Evolutionary conservation across 2,888 invertebrate genomes (phyloP).

Genomic region (Drosophila helvetica): DNA sequence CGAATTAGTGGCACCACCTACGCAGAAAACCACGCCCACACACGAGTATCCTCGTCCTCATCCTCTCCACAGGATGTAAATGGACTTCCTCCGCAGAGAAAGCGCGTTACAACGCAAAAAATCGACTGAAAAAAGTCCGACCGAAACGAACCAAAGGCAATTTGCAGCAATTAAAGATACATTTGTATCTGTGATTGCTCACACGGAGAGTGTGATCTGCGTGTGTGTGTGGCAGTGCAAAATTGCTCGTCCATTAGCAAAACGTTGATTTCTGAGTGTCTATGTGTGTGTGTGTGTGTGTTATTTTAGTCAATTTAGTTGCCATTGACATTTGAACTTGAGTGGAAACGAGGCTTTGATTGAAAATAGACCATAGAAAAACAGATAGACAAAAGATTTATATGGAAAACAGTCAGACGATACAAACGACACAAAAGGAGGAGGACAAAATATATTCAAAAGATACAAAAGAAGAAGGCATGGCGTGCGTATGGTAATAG

Average conservation of each 20-base stretch:
- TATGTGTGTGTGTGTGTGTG: neutral
- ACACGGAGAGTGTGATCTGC: conserved; percentile 9
- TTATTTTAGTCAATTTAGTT: conserved; percentile 63
- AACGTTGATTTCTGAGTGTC: conserved; percentile 31
- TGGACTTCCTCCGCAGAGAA: conserved; percentile 34
- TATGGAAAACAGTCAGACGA: neutral
- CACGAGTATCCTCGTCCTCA: conserved; percentile 9
- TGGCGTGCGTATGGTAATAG: neutral
- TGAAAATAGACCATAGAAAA: conserved; percentile 24
- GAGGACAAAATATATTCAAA: too few species aligned
- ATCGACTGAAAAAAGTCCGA: neutral
- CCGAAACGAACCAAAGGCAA: conserved; percentile 53
- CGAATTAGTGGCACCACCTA: conserved; percentile 44
- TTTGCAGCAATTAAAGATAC: conserved; percentile 71
- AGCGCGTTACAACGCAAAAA: conserved; percentile 9
- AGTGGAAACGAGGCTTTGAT: conserved; percentile 34
- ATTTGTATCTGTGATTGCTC: conserved; percentile 29
- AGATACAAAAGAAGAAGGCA: too few species aligned
- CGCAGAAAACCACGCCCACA: conserved; percentile 15
- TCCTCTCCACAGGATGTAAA: conserved; percentile 40
- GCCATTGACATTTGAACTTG: conserved; percentile 79
- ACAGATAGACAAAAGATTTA: neutral
- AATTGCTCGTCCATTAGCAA: conserved; percentile 70
- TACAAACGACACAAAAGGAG: neutral
- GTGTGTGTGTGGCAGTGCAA: conserved; percentile 45